Evolutionary conservation across 2,888 invertebrate genomes (phyloP).

Genomic region (Coenonympha arcania): DNA sequence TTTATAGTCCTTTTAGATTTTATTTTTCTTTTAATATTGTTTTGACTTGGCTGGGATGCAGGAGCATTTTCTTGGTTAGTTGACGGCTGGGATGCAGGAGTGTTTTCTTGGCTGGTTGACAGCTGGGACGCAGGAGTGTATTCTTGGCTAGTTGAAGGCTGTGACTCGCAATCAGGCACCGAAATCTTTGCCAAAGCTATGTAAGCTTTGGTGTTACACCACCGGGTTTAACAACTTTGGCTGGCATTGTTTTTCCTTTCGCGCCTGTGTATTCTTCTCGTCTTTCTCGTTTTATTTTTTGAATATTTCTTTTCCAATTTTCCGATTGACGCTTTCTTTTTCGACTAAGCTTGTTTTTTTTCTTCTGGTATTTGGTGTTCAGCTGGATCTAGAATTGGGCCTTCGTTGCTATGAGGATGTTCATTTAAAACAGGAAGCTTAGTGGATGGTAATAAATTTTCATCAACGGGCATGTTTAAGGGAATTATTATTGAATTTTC

Average conservation of each 20-base stretch:
- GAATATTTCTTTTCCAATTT: not conserved
- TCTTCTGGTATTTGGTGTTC: not conserved
- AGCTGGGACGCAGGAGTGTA: slow-evolving; percentile 1
- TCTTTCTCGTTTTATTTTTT: not conserved
- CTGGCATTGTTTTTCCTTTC: not conserved
- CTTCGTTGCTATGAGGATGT: not conserved
- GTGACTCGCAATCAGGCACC: not conserved
- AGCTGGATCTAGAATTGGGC: not conserved
- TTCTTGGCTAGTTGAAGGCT: slow-evolving; percentile 8
- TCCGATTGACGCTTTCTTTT: not conserved
- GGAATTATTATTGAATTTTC: no score
- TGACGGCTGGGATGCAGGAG: slow-evolving; percentile 2
- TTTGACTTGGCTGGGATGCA: not conserved
- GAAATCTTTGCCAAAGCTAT: not conserved
- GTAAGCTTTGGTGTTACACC: no score
- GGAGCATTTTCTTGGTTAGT: not conserved
- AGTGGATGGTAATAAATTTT: not conserved
- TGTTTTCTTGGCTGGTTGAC: not conserved
- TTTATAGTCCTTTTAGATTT: slow-evolving; percentile 17
- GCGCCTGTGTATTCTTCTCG: not conserved
- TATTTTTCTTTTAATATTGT: slow-evolving; percentile 15
- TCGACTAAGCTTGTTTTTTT: not conserved
- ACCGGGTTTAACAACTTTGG: not conserved
- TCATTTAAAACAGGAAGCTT: not conserved
- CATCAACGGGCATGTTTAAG: not conserved